Conservation (phyloP, 1,140 invertebrate genomes). For the Geopemphigus sp. region DNA sequence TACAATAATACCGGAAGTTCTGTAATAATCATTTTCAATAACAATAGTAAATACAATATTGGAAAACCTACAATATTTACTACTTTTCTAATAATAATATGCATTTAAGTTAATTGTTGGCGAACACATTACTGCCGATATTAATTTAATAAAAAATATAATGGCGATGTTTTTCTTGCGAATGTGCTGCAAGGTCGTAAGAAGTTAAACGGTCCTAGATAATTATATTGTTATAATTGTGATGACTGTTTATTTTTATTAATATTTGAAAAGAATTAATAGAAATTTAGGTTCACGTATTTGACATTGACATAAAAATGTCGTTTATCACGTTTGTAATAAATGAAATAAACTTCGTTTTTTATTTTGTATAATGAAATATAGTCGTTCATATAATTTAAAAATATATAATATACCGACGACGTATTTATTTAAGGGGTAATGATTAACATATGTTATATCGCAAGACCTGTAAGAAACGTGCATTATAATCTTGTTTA, state of each 20-base stretch:
- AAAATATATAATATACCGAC: too few species aligned
- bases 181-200: neutral
- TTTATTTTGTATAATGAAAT: too few species aligned
- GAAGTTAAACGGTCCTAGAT: neutral
- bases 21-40: neutral
- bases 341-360: too few species aligned
- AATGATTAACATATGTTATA: too few species aligned
- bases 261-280: neutral
- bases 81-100: neutral
- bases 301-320: too few species aligned
- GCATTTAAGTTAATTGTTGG: constrained; percentile 1
- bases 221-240: neutral
- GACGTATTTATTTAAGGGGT: too few species aligned
- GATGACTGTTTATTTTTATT: neutral
- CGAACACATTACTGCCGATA: neutral
- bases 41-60: neutral
- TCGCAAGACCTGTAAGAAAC: too few species aligned
- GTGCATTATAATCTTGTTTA: too few species aligned
- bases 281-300: too few species aligned
- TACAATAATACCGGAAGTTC: too few species aligned
- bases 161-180: neutral
- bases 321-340: too few species aligned
- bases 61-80: neutral
- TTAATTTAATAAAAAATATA: neutral
- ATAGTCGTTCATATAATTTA: too few species aligned